Percentiles rank a stretch among this genome's conserved stretches.
These are phyloP conservation scores for Ophonus ardosiacus DNA, from an alignment of 2,888 invertebrate species.

Conservation along the genomic window DNA sequence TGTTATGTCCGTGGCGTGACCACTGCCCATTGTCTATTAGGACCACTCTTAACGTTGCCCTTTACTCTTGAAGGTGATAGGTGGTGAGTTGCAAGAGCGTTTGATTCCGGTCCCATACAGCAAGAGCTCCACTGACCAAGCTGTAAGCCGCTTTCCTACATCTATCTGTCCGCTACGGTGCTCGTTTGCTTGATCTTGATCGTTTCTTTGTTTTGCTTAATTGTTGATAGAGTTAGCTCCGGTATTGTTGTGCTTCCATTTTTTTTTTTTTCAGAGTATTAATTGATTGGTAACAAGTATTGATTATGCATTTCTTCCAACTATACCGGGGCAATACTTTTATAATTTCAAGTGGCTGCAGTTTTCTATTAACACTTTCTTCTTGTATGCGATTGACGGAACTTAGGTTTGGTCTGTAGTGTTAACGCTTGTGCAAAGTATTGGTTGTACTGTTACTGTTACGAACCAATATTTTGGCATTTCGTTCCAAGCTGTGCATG, in stretches of 20 bases:
- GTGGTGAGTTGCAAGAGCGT: constrained; percentile 99
- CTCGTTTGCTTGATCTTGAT: constrained; percentile 73
- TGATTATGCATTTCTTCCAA: background rate
- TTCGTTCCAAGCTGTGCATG: constrained; percentile 43
- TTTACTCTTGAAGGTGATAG: constrained; percentile 99
- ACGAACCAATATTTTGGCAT: background rate
- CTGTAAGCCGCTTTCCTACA: constrained; percentile 93
- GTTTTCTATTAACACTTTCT: constrained; percentile 56
- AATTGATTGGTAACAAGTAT: background rate
- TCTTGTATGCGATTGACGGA: constrained; percentile 24
- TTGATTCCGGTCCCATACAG: constrained; percentile 99
- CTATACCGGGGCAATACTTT: constrained; percentile 9
- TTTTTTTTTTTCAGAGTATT: background rate
- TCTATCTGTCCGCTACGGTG: constrained; percentile 77
- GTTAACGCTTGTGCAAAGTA: constrained; percentile 6
- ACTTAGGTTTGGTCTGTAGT: constrained; percentile 19
- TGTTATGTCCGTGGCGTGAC: constrained; percentile 72
- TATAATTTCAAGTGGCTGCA: constrained; percentile 47
- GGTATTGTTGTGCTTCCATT: constrained; percentile 24
- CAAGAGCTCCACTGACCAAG: constrained; percentile 99
- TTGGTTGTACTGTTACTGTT: background rate
- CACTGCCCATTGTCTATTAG: constrained; percentile 78
- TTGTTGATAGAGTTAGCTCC: constrained; percentile 65
- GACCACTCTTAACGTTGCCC: constrained; percentile 87
- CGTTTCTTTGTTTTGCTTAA: constrained; percentile 74